phyloP scores from a whole-genome alignment of 2,113 vertebrate species.

The Zingel zingel region DNA sequence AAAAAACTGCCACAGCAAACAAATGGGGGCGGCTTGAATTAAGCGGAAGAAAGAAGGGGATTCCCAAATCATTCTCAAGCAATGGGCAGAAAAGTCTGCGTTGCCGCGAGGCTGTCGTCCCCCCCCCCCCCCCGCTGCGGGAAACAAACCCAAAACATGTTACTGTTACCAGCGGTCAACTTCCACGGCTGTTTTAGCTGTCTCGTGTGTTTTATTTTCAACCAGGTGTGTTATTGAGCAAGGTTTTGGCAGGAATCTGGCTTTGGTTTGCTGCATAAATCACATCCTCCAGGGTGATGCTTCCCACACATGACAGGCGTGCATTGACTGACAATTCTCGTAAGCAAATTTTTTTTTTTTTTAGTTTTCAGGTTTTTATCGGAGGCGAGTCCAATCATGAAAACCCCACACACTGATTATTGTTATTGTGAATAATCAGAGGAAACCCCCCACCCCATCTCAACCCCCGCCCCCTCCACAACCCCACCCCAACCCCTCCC shows the following conservation, averaged over 20 bases:
- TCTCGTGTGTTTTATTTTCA: constrained; percentile 7
- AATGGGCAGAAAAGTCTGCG: constrained; percentile 1
- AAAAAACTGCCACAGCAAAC: constrained; percentile 51
- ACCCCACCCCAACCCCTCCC: constrained; percentile 29
- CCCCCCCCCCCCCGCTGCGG: not conserved
- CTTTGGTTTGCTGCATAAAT: not conserved
- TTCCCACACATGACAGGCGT: constrained; percentile 24
- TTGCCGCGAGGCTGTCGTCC: constrained; percentile 13
- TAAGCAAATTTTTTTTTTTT: constrained; percentile 29
- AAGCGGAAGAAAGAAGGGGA: constrained; percentile 48
- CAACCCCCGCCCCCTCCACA: not conserved
- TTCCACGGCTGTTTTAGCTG: constrained; percentile 8
- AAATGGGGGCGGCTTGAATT: constrained; percentile 47
- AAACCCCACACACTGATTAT: constrained; percentile 39
- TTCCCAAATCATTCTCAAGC: constrained; percentile 49
- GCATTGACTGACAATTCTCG: constrained; percentile 37
- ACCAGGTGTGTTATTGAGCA: constrained; percentile 66
- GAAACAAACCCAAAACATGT: constrained; percentile 35
- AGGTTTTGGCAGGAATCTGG: constrained; percentile 9
- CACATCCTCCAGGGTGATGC: not conserved
- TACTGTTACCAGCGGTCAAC: constrained; percentile 54
- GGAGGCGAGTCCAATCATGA: constrained; percentile 22
- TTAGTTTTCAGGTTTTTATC: constrained; percentile 16
- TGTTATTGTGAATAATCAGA: constrained; percentile 55
- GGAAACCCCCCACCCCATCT: constrained; percentile 65